A percentile compares a stretch with the other conserved stretches of the same genome.
Evolutionary conservation across 2,797 vertebrate species (phyloP).

Genomic region (Centroberyx gerrardi): DNA sequence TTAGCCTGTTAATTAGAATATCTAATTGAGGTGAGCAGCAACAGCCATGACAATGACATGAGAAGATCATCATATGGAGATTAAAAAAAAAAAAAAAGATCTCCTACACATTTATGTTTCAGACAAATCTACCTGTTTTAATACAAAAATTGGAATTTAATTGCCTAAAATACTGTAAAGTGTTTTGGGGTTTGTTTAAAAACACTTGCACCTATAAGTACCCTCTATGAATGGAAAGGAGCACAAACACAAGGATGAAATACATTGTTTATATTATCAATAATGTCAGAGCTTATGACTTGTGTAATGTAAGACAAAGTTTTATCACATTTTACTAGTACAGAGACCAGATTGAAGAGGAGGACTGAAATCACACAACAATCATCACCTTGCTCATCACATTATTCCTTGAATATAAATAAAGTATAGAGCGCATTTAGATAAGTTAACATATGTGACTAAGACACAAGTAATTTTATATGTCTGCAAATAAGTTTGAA

Average conservation of each 20-base stretch:
- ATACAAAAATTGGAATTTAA: conserved; percentile 20
- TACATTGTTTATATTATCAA: conserved; percentile 34
- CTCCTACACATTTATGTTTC: conserved; percentile 11
- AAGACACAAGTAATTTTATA: conserved; percentile 44
- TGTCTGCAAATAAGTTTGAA: conserved; percentile 61
- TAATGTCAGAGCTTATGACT: not conserved
- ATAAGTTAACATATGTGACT: conserved; percentile 41
- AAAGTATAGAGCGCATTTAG: conserved; percentile 43
- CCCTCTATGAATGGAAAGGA: conserved; percentile 38
- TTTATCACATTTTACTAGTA: conserved; percentile 54
- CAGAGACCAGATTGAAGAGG: conserved; percentile 51
- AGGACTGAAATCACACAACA: conserved; percentile 58
- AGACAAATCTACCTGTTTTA: not conserved
- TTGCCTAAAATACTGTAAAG: not conserved
- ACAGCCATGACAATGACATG: conserved; percentile 55
- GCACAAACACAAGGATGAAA: conserved; percentile 21
- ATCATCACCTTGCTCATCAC: conserved; percentile 51
- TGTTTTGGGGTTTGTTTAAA: conserved; percentile 18
- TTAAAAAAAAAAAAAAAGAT: conserved; percentile 15
- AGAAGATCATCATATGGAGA: conserved; percentile 40
- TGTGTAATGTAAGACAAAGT: not conserved
- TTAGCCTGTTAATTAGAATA: conserved; percentile 85
- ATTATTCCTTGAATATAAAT: conserved; percentile 53
- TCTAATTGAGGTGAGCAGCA: conserved; percentile 64
- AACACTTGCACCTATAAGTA: not conserved